Conservation (phyloP, 2,113 vertebrate genomes). For the Lepus timidus region DNA sequence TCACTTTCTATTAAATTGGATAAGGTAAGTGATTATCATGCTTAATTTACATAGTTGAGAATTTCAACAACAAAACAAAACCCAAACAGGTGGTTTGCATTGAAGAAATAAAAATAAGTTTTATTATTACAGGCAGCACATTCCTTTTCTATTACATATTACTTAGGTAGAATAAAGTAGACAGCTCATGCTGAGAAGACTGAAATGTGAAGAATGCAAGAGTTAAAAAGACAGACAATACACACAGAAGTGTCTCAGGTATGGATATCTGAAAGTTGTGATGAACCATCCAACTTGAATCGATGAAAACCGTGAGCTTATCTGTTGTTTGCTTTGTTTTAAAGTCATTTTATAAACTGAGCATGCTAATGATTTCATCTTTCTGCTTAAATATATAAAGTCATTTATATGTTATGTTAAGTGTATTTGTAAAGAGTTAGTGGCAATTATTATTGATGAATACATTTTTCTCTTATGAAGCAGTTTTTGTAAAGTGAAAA, state of each 20-base stretch:
- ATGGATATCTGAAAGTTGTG: slow-evolving; percentile 76
- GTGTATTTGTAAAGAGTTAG: slow-evolving; percentile 90
- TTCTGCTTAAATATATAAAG: slow-evolving; percentile 92
- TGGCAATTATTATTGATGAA: slow-evolving; percentile 83
- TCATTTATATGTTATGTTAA: slow-evolving; percentile 93
- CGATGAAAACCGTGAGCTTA: slow-evolving; percentile 70
- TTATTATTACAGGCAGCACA: slow-evolving; percentile 85
- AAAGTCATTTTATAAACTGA: slow-evolving; percentile 91
- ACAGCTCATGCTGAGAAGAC: slow-evolving; percentile 90
- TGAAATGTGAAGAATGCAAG: slow-evolving; percentile 86
- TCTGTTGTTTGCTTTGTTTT: slow-evolving; percentile 76
- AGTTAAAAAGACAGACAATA: slow-evolving; percentile 84
- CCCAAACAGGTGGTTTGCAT: slow-evolving; percentile 87
- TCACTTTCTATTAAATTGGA: slow-evolving; percentile 68
- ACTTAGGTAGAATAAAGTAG: slow-evolving; percentile 86
- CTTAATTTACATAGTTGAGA: slow-evolving; percentile 71
- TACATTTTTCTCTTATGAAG: neutral
- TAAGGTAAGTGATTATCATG: slow-evolving; percentile 77
- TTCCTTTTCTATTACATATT: slow-evolving; percentile 87
- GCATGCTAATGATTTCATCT: slow-evolving; percentile 95
- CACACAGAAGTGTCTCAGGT: slow-evolving; percentile 78
- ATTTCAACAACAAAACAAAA: slow-evolving; percentile 78
- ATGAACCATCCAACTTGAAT: slow-evolving; percentile 78
- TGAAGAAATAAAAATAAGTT: slow-evolving; percentile 86
- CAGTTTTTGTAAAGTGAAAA: slow-evolving; percentile 38